These are phyloP conservation scores for Anthoscopus minutus DNA, from an alignment of 2,113 vertebrate species.

Conservation along the genomic window DNA sequence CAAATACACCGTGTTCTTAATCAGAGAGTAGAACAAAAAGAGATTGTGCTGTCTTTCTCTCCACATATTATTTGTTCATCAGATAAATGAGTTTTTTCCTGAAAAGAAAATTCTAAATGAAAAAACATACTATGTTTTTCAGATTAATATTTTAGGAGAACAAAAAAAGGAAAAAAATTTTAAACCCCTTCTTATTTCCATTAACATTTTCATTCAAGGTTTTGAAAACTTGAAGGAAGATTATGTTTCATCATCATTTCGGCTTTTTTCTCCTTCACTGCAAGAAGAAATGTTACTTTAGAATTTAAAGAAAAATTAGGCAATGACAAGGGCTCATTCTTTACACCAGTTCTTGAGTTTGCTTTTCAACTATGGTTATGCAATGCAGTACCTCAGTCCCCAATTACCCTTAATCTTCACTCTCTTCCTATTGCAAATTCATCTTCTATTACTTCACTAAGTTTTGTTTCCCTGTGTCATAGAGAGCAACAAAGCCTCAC, in stretches of 20 bases:
- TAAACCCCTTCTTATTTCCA: background rate
- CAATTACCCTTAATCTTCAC: background rate
- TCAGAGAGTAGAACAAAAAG: background rate
- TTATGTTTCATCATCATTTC: background rate
- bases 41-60: background rate
- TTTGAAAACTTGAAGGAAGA: background rate
- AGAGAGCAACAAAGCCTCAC: background rate
- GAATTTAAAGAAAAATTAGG: background rate
- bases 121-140: background rate
- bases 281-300: background rate
- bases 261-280: background rate
- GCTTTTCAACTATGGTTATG: background rate
- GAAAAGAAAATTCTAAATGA: background rate
- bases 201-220: background rate
- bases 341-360: background rate
- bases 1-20: background rate
- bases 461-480: background rate
- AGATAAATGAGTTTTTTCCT: background rate
- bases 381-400: background rate
- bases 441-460: fast-evolving
- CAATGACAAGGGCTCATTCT: background rate
- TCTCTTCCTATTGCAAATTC: background rate
- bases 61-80: background rate
- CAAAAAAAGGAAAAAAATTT: no score
- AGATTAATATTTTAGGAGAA: background rate